These are phyloP conservation scores for Corythoichthys intestinalis DNA, from an alignment of 2,113 vertebrate genomes.

Conservation along the genomic window DNA sequence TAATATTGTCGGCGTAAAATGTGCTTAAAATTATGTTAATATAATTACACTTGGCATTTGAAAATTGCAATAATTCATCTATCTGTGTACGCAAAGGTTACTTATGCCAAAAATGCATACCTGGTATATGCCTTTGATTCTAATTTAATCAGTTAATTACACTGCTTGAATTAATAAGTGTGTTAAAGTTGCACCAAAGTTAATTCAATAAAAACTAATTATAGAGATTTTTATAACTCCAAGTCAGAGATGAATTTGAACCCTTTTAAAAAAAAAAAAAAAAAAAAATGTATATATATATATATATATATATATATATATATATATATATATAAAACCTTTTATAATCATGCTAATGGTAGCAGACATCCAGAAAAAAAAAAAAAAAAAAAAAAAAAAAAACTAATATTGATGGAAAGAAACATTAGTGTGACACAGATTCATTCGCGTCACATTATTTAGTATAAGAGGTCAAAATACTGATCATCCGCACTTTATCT, in stretches of 20 bases:
- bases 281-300: too few species aligned
- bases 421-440: slow-evolving; percentile 39
- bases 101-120: not conserved
- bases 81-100: not conserved
- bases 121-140: not conserved
- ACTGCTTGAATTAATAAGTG: too few species aligned
- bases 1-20: not conserved
- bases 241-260: not conserved
- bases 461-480: slow-evolving; percentile 44
- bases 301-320: too few species aligned
- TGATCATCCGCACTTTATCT: slow-evolving; percentile 51
- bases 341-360: not conserved
- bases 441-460: slow-evolving; percentile 58
- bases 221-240: not conserved
- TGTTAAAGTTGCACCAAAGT: not conserved
- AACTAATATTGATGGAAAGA: slow-evolving; percentile 21
- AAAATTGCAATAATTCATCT: not conserved
- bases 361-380: slow-evolving; percentile 16
- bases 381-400: slow-evolving; percentile 25
- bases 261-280: too few species aligned
- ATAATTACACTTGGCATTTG: not conserved
- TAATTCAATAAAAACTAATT: not conserved
- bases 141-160: not conserved
- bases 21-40: not conserved
- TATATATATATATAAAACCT: too few species aligned